A percentile compares a stretch with the other conserved stretches of the same genome.
Evolutionary conservation across 2,888 invertebrate species (phyloP).

Genomic region (Watsonalla cultraria): DNA sequence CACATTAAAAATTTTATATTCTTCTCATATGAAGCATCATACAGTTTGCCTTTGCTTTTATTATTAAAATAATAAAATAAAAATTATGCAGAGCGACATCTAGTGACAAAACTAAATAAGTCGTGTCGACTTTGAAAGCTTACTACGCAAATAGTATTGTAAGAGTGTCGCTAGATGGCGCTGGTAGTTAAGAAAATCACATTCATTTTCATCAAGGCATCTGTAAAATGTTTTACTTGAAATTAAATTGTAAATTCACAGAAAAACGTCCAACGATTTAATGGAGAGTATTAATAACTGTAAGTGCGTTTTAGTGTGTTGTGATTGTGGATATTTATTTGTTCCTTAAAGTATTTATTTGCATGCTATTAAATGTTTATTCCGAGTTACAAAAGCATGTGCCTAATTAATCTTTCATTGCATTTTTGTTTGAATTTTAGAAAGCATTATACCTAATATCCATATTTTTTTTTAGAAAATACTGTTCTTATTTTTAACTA

Average conservation of each 20-base stretch:
- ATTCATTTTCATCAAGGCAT: conserved; percentile 9
- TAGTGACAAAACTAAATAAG: background rate
- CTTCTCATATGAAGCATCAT: conserved; percentile 23
- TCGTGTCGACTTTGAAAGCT: background rate
- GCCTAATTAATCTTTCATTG: no score
- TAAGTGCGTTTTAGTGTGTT: conserved; percentile 77
- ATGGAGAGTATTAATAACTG: conserved; percentile 65
- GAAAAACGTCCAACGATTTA: conserved; percentile 76
- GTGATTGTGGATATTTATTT: conserved; percentile 45
- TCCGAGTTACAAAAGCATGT: background rate
- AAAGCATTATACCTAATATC: no score
- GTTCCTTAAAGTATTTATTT: conserved; percentile 3
- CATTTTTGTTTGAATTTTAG: no score
- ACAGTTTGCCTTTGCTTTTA: conserved; percentile 21
- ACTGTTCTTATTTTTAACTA: no score
- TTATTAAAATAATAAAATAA: background rate
- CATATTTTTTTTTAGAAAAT: no score
- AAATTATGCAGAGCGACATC: background rate
- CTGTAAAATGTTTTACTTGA: conserved; percentile 31
- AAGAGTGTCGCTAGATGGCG: conserved; percentile 9
- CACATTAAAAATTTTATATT: conserved; percentile 61
- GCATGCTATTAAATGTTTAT: conserved; percentile 5
- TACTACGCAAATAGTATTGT: background rate
- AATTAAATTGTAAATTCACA: conserved; percentile 51
- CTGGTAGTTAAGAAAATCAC: background rate